phyloP scores from a whole-genome alignment of 2,888 invertebrate genomes.

The Macrophya annulata region DNA sequence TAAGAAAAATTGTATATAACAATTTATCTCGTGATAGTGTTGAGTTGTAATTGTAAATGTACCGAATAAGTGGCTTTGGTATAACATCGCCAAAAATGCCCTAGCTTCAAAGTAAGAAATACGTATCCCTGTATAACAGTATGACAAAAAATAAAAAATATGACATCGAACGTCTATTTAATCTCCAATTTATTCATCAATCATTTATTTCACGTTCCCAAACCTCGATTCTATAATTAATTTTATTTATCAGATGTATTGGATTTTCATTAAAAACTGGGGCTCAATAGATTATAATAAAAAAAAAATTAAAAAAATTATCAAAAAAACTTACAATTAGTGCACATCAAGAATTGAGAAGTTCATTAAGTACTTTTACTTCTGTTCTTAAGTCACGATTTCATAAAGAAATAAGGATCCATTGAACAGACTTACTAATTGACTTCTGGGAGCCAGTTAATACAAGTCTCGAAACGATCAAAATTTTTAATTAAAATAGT shows the following conservation, averaged over 20 bases:
- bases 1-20: slow-evolving; percentile 11
- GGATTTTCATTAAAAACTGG: not conserved
- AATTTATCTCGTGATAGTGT: not conserved
- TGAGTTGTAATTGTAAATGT: not conserved
- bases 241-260: not conserved
- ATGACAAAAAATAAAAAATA: slow-evolving; percentile 11
- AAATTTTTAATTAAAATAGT: not conserved
- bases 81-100: slow-evolving; percentile 25
- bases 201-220: slow-evolving; percentile 25
- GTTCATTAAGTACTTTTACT: not conserved
- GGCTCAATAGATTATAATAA: not conserved
- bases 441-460: not conserved
- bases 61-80: not conserved
- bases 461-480: not conserved
- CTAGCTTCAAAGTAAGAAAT: slow-evolving; percentile 14
- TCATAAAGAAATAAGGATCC: not conserved
- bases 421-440: not conserved
- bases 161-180: slow-evolving; percentile 24
- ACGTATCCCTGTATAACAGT: slow-evolving; percentile 15
- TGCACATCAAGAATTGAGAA: not conserved
- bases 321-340: not conserved
- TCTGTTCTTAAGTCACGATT: not conserved
- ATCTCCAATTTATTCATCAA: not conserved
- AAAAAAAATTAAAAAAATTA: not conserved
- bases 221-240: not conserved